These are phyloP conservation scores for Aptenodytes patagonicus DNA, from an alignment of 2,113 vertebrate species.

Conservation along the genomic window DNA sequence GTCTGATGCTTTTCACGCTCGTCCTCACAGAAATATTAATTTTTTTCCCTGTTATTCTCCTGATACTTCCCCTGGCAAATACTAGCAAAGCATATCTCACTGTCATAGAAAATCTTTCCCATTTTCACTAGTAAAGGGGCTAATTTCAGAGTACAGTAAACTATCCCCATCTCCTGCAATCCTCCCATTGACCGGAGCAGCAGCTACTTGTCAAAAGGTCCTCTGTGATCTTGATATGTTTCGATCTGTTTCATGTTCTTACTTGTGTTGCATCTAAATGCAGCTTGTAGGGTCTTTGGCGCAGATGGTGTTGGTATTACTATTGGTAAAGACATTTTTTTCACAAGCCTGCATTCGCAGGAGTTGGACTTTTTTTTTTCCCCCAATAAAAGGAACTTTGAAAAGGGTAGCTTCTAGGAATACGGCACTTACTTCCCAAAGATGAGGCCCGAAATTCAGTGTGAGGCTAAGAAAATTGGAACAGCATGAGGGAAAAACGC, in stretches of 20 bases:
- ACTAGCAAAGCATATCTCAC: background rate
- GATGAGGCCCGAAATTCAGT: background rate
- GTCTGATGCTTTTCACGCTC: background rate
- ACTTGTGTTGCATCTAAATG: background rate
- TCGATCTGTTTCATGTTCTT: background rate
- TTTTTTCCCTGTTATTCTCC: background rate
- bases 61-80: background rate
- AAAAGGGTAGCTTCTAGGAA: background rate
- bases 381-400: background rate
- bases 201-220: background rate
- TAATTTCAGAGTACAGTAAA: background rate
- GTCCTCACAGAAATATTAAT: background rate
- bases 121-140: background rate
- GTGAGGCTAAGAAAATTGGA: background rate
- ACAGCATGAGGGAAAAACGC: background rate
- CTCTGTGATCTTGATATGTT: background rate
- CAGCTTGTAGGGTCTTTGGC: background rate
- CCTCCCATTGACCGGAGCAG: background rate
- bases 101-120: background rate
- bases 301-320: background rate
- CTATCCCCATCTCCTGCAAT: background rate
- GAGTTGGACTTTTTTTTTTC: background rate
- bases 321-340: background rate
- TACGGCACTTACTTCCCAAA: background rate
- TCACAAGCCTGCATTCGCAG: accelerated